These are phyloP conservation scores for Cuniculus paca DNA, from an alignment of 2,797 vertebrate species.

Conservation along the genomic window DNA sequence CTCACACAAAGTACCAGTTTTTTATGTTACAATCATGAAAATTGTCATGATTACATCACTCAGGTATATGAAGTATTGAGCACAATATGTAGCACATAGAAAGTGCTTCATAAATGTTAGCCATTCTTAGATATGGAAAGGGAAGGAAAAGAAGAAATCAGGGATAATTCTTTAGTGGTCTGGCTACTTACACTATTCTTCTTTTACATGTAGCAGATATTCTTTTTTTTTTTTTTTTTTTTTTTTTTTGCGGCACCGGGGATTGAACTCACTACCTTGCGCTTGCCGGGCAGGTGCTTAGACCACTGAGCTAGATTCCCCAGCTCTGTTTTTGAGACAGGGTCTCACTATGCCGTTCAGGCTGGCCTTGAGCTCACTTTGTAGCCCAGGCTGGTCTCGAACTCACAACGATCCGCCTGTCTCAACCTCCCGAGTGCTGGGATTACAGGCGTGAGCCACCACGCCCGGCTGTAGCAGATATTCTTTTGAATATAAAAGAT, in stretches of 20 bases:
- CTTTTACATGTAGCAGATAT: background rate
- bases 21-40: background rate
- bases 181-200: constrained; percentile 24
- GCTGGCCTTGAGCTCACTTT: too few species aligned
- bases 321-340: too few species aligned
- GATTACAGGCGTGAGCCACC: too few species aligned
- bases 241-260: too few species aligned
- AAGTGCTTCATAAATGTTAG: background rate
- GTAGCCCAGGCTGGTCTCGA: too few species aligned
- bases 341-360: too few species aligned
- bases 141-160: background rate
- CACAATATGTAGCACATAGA: background rate
- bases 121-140: background rate
- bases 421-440: too few species aligned
- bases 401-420: too few species aligned
- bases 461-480: background rate
- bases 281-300: too few species aligned
- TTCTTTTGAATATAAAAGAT: background rate
- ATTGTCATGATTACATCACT: background rate
- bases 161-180: background rate
- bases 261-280: too few species aligned
- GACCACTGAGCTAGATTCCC: too few species aligned
- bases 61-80: background rate
- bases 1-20: background rate
- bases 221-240: too few species aligned